phyloP scores from a whole-genome alignment of 2,888 invertebrate genomes.

The Drosophila anomelani region DNA sequence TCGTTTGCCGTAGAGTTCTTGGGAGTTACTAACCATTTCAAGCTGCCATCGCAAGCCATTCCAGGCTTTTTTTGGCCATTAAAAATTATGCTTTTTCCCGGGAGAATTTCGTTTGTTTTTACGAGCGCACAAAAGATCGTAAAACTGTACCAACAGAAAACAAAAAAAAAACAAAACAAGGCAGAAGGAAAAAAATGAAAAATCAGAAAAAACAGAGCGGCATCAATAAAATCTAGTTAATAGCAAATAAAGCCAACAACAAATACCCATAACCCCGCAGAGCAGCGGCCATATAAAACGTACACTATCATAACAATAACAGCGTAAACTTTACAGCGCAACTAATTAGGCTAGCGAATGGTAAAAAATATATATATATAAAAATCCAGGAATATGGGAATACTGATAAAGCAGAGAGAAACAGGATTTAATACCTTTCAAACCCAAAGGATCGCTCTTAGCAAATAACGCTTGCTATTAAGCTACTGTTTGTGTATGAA shows the following conservation, averaged over 20 bases:
- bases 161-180: not conserved
- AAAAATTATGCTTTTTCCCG: slow-evolving; percentile 70
- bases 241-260: slow-evolving; percentile 76
- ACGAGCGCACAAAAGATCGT: slow-evolving; percentile 66
- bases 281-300: slow-evolving; percentile 28
- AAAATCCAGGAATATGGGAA: not conserved
- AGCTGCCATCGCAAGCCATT: slow-evolving; percentile 2
- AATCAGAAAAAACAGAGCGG: slow-evolving; percentile 30
- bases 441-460: not conserved
- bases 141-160: slow-evolving; percentile 50
- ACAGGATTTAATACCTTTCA: not conserved
- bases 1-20: slow-evolving; percentile 37
- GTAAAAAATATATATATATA: too few species aligned
- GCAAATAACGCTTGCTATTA: too few species aligned
- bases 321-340: slow-evolving; percentile 73
- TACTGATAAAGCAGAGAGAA: not conserved
- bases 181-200: slow-evolving; percentile 18
- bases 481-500: not conserved
- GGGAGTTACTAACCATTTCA: slow-evolving; percentile 25
- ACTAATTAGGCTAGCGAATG: slow-evolving; percentile 64
- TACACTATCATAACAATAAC: slow-evolving; percentile 64
- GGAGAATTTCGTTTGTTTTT: slow-evolving; percentile 54
- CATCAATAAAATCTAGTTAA: slow-evolving; percentile 75
- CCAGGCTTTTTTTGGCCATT: slow-evolving; percentile 40
- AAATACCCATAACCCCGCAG: slow-evolving; percentile 56